Evolutionary conservation across 2,888 invertebrate species (phyloP), one percentile per base, ranked within the genome.

Genomic region (Drosophila setosimentum): DNA sequence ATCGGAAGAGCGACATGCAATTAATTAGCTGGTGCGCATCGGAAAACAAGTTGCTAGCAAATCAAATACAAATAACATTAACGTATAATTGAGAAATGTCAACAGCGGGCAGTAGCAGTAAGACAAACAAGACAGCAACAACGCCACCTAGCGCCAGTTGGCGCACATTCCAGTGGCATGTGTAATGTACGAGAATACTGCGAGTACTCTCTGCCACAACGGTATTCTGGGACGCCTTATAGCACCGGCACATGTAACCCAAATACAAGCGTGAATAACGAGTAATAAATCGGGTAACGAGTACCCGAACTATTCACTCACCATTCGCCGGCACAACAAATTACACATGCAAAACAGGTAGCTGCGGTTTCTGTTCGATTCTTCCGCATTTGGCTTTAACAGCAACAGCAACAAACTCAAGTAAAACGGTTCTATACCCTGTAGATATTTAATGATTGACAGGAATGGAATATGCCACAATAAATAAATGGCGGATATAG

Each of bases 261-360:
- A 79, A 48, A 50, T 58, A 70, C 35, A 35, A 42, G 30, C 61
- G 35, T 32, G 63, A 37, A 37, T 53, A 72, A 71, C 65, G 48
- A 61, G 45, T 51, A 45, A 13, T n/a, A 35, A 55, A 55, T 2
- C 42, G 11, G 21, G 42, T 42, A 42, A 30, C 61, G 24, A 48
- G 27, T 49, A 65, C 37, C 48, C 18, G 35, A 48, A 27, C 37
- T 35, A 51, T 65, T 57, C 55, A 30, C 51, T 63, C 57, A 40
- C 27, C 33, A 33, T 37, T 37, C 21, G 50, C 18, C 32, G 40
- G 59, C 27, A 58, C 67, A 57, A 37, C 59, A 73, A 84, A 82
- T 84, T 82, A 29, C 33, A 66, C 54, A 85, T 85, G 80, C 84
- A 82, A 85, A 85, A 50, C 88, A 80, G 68, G 86, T 77, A 87